A percentile compares a stretch with the other conserved stretches of the same genome.
Evolutionary conservation across 2,888 invertebrate species (phyloP).

Genomic region (Hirtodrosophila trivittata): DNA sequence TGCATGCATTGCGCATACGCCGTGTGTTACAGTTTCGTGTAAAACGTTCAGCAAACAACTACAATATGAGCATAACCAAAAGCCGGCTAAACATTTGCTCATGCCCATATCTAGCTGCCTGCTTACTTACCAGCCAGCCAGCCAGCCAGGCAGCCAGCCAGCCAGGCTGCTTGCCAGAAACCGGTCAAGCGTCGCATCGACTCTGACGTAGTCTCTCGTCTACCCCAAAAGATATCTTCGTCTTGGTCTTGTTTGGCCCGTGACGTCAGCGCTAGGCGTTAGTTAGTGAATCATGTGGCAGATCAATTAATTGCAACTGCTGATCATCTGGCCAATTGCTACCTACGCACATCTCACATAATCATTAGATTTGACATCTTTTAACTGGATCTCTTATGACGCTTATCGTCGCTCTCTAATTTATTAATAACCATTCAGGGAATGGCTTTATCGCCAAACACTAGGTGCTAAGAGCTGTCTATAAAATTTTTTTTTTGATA

Average conservation of each 20-base stretch:
- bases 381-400: constrained; percentile 5
- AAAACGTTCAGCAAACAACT: constrained; percentile 31
- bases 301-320: constrained; percentile 22
- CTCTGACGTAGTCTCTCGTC: constrained; percentile 62
- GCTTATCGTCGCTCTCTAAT: constrained; percentile 1
- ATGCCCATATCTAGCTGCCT: constrained; percentile 40
- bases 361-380: constrained; percentile 9
- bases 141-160: not conserved
- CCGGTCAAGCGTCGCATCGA: constrained; percentile 49
- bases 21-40: constrained; percentile 57
- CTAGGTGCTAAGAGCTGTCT: constrained; percentile 39
- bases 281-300: constrained; percentile 43
- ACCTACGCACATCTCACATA: constrained; percentile 47
- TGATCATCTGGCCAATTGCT: constrained; percentile 10
- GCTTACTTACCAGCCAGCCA: constrained; percentile 1
- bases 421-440: constrained; percentile 13
- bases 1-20: constrained; percentile 77
- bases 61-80: constrained; percentile 24
- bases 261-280: constrained; percentile 44
- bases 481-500: constrained; percentile 19
- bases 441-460: constrained; percentile 14
- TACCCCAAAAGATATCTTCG: constrained; percentile 18
- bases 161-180: constrained; percentile 26
- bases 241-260: constrained; percentile 22
- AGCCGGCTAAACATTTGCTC: constrained; percentile 51